phyloP scores from a whole-genome alignment of 2,113 vertebrate genomes.

The Charadrius vociferus region DNA sequence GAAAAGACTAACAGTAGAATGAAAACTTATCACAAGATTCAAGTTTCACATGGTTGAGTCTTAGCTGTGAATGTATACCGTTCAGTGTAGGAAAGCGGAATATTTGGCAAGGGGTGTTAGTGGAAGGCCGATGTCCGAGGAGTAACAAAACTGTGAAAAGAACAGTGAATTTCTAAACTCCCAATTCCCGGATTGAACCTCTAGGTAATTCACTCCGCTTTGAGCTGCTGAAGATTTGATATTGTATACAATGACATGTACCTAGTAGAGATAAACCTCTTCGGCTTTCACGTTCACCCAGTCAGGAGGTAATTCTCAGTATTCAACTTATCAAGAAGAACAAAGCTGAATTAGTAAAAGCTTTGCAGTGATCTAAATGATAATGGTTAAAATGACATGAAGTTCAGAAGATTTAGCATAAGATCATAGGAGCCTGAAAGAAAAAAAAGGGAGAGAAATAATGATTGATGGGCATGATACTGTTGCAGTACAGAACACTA shows the following conservation, averaged over 20 bases:
- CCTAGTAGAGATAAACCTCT: not conserved
- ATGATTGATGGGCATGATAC: not conserved
- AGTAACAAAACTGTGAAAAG: not conserved
- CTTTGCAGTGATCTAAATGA: not conserved
- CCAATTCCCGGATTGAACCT: not conserved
- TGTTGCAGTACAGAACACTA: not conserved
- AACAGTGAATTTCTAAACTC: not conserved
- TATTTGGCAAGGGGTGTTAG: not conserved
- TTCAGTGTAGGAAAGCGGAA: not conserved
- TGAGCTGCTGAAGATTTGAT: not conserved
- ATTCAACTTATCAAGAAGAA: not conserved
- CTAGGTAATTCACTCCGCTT: not conserved
- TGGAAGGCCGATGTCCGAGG: not conserved
- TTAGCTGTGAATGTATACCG: not conserved
- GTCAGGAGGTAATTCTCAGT: not conserved
- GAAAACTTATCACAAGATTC: not conserved
- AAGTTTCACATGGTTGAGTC: not conserved
- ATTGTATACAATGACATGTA: not conserved
- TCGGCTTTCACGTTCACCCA: not conserved
- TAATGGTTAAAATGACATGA: not conserved
- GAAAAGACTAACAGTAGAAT: not conserved
- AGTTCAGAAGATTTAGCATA: constrained; percentile 30
- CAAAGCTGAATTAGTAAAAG: not conserved
- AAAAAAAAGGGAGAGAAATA: constrained; percentile 22
- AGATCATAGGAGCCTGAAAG: not conserved